These are phyloP conservation scores for Littorina saxatilis DNA, from an alignment of 1,140 invertebrate species.

Conservation along the genomic window DNA sequence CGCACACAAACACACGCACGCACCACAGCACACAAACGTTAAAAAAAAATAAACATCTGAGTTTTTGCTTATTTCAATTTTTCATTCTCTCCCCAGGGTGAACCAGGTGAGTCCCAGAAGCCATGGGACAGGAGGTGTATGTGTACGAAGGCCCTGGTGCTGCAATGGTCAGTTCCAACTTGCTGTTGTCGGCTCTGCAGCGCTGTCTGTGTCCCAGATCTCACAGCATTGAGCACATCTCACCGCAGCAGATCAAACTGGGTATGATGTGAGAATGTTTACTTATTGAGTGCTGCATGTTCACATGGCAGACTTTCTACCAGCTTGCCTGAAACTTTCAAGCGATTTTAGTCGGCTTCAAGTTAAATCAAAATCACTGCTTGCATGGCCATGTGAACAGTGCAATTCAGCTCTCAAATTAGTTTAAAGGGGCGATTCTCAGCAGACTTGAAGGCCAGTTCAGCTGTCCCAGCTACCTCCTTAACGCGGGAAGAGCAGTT, in stretches of 20 bases:
- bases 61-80: too few relatives aligned
- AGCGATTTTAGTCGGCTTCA: too few relatives aligned
- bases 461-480: too few relatives aligned
- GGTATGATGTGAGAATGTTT: not conserved
- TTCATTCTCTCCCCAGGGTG: not conserved
- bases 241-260: constrained; percentile 26
- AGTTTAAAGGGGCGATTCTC: not conserved
- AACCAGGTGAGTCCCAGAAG: not conserved
- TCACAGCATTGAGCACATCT: not conserved
- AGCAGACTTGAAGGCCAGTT: too few relatives aligned
- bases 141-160: constrained; percentile 24
- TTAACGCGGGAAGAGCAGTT: too few relatives aligned
- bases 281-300: not conserved
- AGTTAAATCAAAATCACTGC: not conserved
- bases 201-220: not conserved
- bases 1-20: not conserved
- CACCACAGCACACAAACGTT: too few relatives aligned
- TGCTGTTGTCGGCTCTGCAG: constrained; percentile 8
- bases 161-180: not conserved
- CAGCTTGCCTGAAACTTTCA: too few relatives aligned
- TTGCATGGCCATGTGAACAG: not conserved
- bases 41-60: too few relatives aligned
- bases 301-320: too few relatives aligned
- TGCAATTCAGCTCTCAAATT: not conserved
- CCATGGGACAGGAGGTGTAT: not conserved